Evolutionary conservation across 2,113 vertebrate genomes (phyloP).

Genomic region (Hoplias malabaricus): DNA sequence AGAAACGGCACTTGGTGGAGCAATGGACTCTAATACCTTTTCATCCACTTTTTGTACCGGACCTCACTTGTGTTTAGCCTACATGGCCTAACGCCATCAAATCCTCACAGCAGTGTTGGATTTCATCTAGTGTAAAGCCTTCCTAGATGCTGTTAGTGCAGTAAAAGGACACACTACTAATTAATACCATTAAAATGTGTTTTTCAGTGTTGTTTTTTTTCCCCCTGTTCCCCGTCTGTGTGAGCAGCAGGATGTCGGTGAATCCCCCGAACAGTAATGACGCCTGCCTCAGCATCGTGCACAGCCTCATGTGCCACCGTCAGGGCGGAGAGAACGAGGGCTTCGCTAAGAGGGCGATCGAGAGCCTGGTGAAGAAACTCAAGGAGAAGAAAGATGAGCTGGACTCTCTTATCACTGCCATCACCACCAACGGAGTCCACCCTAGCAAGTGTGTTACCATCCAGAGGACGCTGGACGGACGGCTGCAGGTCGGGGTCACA

Average conservation of each 20-base stretch:
- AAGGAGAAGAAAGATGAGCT: constrained; percentile 80
- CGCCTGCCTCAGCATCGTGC: constrained; percentile 81
- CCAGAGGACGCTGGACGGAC: constrained; percentile 80
- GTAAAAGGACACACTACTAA: no score
- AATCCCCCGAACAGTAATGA: constrained; percentile 76
- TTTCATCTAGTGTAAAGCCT: no score
- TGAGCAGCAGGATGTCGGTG: constrained; percentile 71
- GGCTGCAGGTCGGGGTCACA: constrained; percentile 73
- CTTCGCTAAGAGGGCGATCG: constrained; percentile 81
- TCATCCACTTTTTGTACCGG: no score
- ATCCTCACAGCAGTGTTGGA: no score
- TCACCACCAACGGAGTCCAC: constrained; percentile 81
- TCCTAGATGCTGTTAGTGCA: no score
- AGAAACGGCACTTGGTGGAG: no score
- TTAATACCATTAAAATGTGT: no score
- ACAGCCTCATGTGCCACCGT: constrained; percentile 84
- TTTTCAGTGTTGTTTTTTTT: constrained; percentile 26
- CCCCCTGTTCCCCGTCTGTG: constrained; percentile 29
- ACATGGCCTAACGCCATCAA: no score
- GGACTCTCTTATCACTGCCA: constrained; percentile 79
- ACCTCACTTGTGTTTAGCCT: no score
- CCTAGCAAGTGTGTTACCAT: constrained; percentile 84
- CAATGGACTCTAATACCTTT: no score
- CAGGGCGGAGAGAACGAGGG: constrained; percentile 81
- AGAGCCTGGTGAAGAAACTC: constrained; percentile 76